These are phyloP conservation scores for Austrolebias charrua DNA, from an alignment of 2,797 vertebrate genomes.

Conservation along the genomic window DNA sequence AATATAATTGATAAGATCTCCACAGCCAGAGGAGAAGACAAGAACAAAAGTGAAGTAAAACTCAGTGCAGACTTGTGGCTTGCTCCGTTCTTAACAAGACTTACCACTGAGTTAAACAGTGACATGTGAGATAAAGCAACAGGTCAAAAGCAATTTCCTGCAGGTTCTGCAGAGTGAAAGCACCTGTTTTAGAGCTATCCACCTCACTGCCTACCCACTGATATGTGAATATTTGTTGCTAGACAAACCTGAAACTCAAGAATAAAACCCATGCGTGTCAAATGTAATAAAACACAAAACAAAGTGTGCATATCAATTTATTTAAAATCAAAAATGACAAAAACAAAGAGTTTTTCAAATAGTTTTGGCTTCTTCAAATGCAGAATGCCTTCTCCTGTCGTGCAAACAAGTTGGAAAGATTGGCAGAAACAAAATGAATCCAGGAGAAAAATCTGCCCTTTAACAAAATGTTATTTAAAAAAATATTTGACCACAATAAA, in stretches of 20 bases:
- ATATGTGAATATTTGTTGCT: background rate
- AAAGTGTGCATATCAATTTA: too few relatives aligned
- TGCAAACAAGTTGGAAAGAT: background rate
- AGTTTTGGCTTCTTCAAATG: too few relatives aligned
- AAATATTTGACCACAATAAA: background rate
- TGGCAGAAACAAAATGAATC: background rate
- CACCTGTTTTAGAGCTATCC: background rate
- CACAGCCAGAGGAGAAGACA: conserved; percentile 5
- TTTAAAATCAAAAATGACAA: too few relatives aligned
- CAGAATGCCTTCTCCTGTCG: background rate
- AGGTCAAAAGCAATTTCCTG: background rate
- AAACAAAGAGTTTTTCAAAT: too few relatives aligned
- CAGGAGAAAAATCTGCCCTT: background rate
- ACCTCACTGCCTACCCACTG: background rate
- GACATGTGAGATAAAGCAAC: background rate
- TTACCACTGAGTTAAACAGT: background rate
- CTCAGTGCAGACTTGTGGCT: background rate
- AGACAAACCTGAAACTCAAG: background rate
- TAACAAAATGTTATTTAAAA: background rate
- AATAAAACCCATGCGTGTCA: background rate
- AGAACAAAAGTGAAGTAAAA: background rate
- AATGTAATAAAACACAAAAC: background rate
- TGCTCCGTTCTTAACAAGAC: background rate
- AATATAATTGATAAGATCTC: too few relatives aligned
- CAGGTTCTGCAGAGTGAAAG: background rate